Base-by-base conservation (phyloP, 1,140 invertebrate species). In the Hycleus phaleratus region DNA sequence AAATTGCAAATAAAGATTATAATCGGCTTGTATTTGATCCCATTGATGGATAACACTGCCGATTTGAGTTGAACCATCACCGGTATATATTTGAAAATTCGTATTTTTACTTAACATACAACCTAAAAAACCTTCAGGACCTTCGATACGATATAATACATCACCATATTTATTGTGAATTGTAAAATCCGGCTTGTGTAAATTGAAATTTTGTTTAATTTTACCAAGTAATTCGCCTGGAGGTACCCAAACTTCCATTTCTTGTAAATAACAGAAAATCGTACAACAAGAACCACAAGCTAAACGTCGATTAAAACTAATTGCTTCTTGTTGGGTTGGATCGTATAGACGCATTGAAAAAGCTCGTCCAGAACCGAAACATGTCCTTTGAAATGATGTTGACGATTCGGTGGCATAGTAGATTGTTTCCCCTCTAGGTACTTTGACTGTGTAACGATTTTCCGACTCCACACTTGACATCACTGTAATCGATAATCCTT, bases 311-410 rank as follows among this genome's bases (percentile, higher is more conserved):
- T 76, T 70, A 26, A 85, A 74, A n/a, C 78, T 68, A 58, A 85
- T 61, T 1, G 82, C 83, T 63, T 84, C 82, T 65, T 85, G 84
- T 54, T 82, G 73, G 1, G 81, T 82, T 68, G 77, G 82, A 64
- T 85, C 84, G 51, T 82, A 78, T 2, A 85, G 60, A 53, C 79
- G 77, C 78, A 85, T 80, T 38, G 71, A 68, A 64, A 84, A 85
- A 0, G 77, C 74, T 24, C 84, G 65, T 0, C 76, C 76, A 0
- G 79, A 74, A 4, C 83, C 82, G 70, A 82, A 85, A 10, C 82
- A 65, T 46, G 78, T 73, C 48, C 83, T 73, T 64, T 82, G 76
- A 0, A 75, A 75, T 1, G 73, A 64, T 1, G 73, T 75, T 0
- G 82, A 85, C 5, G 73, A 74, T 64, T 85, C 83, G 25, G 77